Conservation (phyloP, 2,113 vertebrate genomes). For the Thalassarche chlororhynchos region DNA sequence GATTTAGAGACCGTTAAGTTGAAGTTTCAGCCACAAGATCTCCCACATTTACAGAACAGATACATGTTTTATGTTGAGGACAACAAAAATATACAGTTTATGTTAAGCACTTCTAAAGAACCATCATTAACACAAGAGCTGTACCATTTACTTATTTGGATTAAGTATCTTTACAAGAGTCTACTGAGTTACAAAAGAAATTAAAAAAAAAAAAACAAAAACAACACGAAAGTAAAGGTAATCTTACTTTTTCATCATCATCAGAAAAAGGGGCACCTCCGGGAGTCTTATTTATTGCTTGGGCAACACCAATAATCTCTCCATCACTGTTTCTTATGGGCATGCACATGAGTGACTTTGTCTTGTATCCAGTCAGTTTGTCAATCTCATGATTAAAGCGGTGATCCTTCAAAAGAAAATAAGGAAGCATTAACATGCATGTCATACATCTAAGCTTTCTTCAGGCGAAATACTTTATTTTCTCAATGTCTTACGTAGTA, state of each 20-base stretch:
- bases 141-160: background rate
- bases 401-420: constrained; percentile 83
- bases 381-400: constrained; percentile 99
- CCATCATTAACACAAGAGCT: background rate
- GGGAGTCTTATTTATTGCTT: constrained; percentile 96
- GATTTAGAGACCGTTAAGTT: background rate
- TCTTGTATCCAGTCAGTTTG: constrained; percentile 98
- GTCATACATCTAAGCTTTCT: background rate
- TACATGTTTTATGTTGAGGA: background rate
- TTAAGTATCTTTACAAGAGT: background rate
- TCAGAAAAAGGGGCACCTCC: constrained; percentile 91
- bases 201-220: background rate
- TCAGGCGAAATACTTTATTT: background rate
- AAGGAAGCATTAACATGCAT: background rate
- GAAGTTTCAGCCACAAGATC: background rate
- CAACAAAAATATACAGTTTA: background rate
- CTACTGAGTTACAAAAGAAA: background rate
- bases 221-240: background rate
- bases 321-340: constrained; percentile 95
- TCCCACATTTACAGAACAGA: background rate
- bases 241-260: constrained; percentile 95
- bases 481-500: background rate
- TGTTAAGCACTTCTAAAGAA: background rate
- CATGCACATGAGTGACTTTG: constrained; percentile 96
- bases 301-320: constrained; percentile 94